Evolutionary conservation across 2,797 vertebrate species (phyloP), one percentile per base, ranked within the genome.

Genomic region (Amniataba percoides): DNA sequence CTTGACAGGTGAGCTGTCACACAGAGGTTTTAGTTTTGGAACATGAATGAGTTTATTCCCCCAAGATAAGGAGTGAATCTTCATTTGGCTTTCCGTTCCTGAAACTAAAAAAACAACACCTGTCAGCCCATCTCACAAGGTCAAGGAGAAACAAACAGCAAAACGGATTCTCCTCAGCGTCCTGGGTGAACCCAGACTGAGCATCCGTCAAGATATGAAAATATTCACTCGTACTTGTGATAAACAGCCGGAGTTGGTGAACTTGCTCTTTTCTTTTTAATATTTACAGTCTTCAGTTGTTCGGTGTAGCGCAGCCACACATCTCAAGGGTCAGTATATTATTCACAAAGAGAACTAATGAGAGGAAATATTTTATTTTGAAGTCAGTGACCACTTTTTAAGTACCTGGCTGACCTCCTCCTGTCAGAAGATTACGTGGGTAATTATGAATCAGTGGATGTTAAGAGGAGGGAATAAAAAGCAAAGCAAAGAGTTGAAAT

Each of bases 381-480:
- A 51, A 77, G 52, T 73, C 51, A 51, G 71, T 53, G 60, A 52
- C 45, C 55, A 74, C 31, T 67, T 81, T 74, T 59, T 45, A 51
- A 64, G 46, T 74, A 73, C 72, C 76, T 79, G 57, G 71, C 65
- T 82, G 74, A 82, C 84, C 77, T 82, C 72, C 57, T 63, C 49
- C 34, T 77, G 68, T 92, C 72, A 77, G 81, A 80, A 84, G 69
- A 92, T 88, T 87, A 87, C 71, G 77, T 40, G 66, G 75, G 63
- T 90, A 88, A 91, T 91, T 88, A 90, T 71, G 73, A 69, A 72
- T 13, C 72, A 74, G 78, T 55, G 67, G 48, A 65, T 36, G 57
- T 63, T 62, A 70, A 59, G 78, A 67, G 6, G 42, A 77, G 66
- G 7, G 46, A 75, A 58, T 72, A 80, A 39, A 87, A 83, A 68